Evolutionary conservation across 1,140 invertebrate genomes (phyloP).

Genomic region (Campodea augens): DNA sequence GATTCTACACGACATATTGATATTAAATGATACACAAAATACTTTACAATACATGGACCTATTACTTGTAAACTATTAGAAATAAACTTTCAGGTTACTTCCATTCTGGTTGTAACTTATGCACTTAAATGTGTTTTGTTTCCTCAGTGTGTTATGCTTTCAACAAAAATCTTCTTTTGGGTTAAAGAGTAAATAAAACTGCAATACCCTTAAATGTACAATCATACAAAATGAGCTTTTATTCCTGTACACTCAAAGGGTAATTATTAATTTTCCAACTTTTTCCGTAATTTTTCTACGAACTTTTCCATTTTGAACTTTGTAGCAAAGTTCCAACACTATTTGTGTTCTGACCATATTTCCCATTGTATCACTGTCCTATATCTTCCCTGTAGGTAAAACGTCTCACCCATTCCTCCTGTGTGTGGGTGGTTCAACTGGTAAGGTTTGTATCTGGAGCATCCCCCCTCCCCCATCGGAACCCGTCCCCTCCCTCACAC

Average conservation of each 20-base stretch:
- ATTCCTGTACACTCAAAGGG: not conserved
- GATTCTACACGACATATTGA: no score
- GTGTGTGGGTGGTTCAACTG: slow-evolving; percentile 29
- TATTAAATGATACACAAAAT: no score
- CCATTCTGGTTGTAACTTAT: no score
- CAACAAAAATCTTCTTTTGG: no score
- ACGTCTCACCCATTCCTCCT: slow-evolving; percentile 21
- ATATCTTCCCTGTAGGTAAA: slow-evolving; percentile 11
- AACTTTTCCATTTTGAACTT: not conserved
- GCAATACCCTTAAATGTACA: no score
- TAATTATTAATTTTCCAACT: slow-evolving; percentile 1
- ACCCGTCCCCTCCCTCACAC: slow-evolving; percentile 31
- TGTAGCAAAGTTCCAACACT: not conserved
- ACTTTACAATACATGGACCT: no score
- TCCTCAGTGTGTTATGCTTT: no score
- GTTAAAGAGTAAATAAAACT: no score
- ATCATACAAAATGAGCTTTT: no score
- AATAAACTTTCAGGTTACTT: no score
- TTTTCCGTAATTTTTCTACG: not conserved
- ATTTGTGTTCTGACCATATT: not conserved
- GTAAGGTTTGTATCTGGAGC: slow-evolving; percentile 31
- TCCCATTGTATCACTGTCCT: not conserved
- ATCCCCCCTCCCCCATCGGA: slow-evolving; percentile 23
- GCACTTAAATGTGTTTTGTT: no score
- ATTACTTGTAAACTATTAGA: no score